These are phyloP conservation scores for Chionoecetes opilio DNA, from an alignment of 1,140 invertebrate genomes.

Conservation along the genomic window DNA sequence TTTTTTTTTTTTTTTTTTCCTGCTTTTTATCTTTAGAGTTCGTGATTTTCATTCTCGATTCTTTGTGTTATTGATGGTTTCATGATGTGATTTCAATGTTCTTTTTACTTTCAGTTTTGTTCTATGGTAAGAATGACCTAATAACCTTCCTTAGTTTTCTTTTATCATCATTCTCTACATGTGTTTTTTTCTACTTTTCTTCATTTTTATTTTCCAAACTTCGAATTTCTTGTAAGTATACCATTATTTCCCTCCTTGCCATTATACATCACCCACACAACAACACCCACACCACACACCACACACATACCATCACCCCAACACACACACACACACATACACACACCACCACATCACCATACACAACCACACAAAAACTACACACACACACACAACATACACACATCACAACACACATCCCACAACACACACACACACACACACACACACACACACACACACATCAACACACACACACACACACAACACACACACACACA, in stretches of 20 bases:
- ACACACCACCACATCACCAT: conserved; percentile 30
- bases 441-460: conserved; percentile 44
- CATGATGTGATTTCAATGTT: background rate
- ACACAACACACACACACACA: no score
- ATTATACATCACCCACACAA: background rate
- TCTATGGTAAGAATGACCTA: no score
- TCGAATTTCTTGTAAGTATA: background rate
- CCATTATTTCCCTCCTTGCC: no score
- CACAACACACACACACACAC: conserved; percentile 56
- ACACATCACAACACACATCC: no score
- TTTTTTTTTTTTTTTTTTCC: background rate
- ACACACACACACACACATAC: conserved; percentile 48
- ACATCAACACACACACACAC: conserved; percentile 50
- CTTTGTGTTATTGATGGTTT: no score
- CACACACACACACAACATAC: no score
- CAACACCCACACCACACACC: conserved; percentile 49
- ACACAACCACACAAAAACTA: conserved; percentile 46
- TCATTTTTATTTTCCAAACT: background rate
- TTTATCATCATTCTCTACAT: background rate
- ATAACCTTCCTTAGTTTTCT: background rate
- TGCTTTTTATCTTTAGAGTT: background rate
- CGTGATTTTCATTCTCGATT: no score
- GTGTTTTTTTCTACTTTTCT: background rate
- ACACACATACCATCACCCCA: background rate
- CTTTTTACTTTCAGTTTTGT: background rate